These are phyloP conservation scores for Sarcophaga rosellei DNA, from an alignment of 2,888 invertebrate species.

Conservation along the genomic window DNA sequence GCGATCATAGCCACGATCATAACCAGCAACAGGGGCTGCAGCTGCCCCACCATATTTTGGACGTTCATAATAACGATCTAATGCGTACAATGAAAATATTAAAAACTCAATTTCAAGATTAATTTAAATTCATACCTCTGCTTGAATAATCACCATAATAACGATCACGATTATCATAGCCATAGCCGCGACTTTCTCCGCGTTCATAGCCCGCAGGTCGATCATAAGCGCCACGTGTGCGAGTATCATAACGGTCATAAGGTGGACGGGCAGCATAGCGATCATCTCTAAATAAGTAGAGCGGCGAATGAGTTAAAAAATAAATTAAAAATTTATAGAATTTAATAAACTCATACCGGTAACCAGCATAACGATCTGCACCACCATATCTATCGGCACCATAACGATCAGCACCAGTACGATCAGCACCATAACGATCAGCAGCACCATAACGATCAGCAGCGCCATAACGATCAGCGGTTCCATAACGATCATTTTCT, in stretches of 20 bases:
- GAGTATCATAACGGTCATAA: slow-evolving; percentile 71
- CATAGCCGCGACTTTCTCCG: slow-evolving; percentile 75
- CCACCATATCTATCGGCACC: slow-evolving; percentile 39
- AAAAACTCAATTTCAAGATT: background rate
- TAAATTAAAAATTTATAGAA: background rate
- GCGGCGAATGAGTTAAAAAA: background rate
- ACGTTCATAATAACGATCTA: slow-evolving; percentile 79
- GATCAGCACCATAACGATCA: slow-evolving; percentile 66
- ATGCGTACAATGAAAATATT: background rate
- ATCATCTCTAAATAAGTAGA: slow-evolving; percentile 73
- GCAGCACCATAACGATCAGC: slow-evolving; percentile 33
- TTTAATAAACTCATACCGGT: slow-evolving; percentile 26
- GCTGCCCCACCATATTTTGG: slow-evolving; percentile 68
- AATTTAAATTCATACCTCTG: slow-evolving; percentile 55
- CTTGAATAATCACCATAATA: slow-evolving; percentile 72
- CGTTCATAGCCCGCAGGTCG: slow-evolving; percentile 65
- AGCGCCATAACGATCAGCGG: slow-evolving; percentile 32
- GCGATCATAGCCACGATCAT: slow-evolving; percentile 75
- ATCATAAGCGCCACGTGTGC: slow-evolving; percentile 55
- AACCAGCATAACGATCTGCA: slow-evolving; percentile 29
- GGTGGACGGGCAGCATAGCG: slow-evolving; percentile 74
- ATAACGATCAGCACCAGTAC: slow-evolving; percentile 67
- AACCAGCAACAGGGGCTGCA: slow-evolving; percentile 43
- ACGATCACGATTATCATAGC: slow-evolving; percentile 79
- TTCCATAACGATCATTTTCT: slow-evolving; percentile 52